Base-by-base conservation (phyloP, 1,140 invertebrate species). In the Scaptomyza hsui region DNA sequence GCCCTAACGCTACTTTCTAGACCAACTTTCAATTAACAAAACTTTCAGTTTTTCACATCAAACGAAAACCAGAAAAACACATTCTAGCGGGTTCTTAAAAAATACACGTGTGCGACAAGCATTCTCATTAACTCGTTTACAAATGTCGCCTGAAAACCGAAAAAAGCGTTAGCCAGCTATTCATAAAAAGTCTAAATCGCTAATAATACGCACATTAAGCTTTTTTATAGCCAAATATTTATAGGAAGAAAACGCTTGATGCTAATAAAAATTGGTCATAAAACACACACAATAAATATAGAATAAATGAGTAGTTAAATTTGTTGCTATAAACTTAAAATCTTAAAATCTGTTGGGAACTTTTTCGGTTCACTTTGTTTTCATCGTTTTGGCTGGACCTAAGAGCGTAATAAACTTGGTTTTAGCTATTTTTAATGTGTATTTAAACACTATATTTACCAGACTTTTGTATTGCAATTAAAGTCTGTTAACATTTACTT, bases 21-120 rank as follows among this genome's bases (percentile, higher is more conserved):
- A 24, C 32, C 37, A 59, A 85, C 81, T 85, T 85, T 85, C 81
- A 85, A 86, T 86, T 73, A 86, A 85, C 76, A n/a, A 69, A 67
- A 85, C 80, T 85, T 85, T 85, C 80, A 45, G 77, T 86, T 85
- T 85, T 83, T 51, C 41, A 26, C 26, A 64, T 37, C 65, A 67
- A 29, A 29, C 6, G n/a, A 9, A 29, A 29, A 57, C 55, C 55
- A 76, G 69, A 41, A n/a, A n/a, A n/a, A n/a, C 21, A 26, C 16
- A 45, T 32, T 63, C 37, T 61, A 15, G 18, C 42, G 55, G 26
- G 81, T 85, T 86, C 80, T 86, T 60, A 12, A 49, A 41, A 10
- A n/a, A n/a, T n/a, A 7, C 29, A n/a, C 10, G 3, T 47, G 56
- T 41, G 51, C 62, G 47, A 37, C 7, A 26, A 15, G 9, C 4